Evolutionary conservation across 2,797 vertebrate genomes (phyloP).

Genomic region (Potorous gilbertii): DNA sequence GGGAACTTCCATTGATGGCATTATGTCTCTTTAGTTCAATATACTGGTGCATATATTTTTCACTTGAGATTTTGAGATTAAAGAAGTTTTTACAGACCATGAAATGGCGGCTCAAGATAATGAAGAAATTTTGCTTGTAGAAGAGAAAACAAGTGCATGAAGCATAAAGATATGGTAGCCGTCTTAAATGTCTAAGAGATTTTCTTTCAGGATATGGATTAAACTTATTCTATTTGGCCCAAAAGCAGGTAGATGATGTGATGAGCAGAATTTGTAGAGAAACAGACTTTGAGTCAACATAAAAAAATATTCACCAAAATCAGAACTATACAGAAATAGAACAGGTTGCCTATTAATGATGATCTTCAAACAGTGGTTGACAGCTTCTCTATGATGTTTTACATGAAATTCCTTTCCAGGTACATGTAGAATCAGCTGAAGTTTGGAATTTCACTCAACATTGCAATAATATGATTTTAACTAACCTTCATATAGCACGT

Average conservation of each 20-base stretch:
- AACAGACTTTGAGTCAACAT: too few species aligned
- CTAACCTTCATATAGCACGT: not conserved
- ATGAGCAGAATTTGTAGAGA: too few species aligned
- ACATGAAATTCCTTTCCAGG: not conserved
- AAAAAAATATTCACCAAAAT: not conserved
- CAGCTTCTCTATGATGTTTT: not conserved
- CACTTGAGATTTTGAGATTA: not conserved
- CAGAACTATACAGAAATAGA: not conserved
- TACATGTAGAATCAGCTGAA: not conserved
- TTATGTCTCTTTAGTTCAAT: not conserved
- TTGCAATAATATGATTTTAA: not conserved
- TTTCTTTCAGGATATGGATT: too few species aligned
- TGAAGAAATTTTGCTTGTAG: too few species aligned
- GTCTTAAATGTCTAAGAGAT: too few species aligned
- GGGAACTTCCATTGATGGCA: not conserved
- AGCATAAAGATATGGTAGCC: too few species aligned
- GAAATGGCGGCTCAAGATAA: too few species aligned
- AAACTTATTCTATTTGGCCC: too few species aligned
- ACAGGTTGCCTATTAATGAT: not conserved
- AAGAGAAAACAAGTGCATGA: too few species aligned
- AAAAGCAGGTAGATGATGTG: too few species aligned
- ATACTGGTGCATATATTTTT: not conserved
- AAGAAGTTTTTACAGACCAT: not conserved
- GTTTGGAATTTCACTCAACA: not conserved
- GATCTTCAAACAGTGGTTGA: not conserved